phyloP scores from a whole-genome alignment of 2,113 vertebrate species.

The Cyrtonyx montezumae region DNA sequence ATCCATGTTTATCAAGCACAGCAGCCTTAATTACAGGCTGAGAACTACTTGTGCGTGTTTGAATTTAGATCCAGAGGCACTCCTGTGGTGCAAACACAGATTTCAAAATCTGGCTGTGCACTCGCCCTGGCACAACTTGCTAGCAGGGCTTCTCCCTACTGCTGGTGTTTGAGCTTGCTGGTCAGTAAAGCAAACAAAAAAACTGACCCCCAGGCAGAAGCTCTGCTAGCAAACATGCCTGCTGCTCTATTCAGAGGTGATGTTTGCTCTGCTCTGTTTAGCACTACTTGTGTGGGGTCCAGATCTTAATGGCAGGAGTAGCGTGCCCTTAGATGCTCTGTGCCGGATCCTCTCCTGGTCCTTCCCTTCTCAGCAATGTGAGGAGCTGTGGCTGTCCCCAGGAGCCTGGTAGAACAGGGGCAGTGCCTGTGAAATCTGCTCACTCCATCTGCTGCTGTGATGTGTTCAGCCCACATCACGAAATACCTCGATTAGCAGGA shows the following conservation, averaged over 20 bases:
- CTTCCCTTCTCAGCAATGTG: background rate
- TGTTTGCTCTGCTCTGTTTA: background rate
- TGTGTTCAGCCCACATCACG: too few relatives aligned
- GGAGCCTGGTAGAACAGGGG: background rate
- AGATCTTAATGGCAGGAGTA: background rate
- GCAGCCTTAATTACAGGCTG: background rate
- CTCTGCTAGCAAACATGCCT: background rate
- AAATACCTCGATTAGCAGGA: background rate
- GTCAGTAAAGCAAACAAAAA: background rate
- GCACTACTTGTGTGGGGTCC: background rate
- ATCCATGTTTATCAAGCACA: background rate
- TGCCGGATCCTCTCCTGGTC: background rate
- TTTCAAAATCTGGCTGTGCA: background rate
- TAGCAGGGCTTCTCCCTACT: background rate
- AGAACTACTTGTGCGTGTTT: background rate
- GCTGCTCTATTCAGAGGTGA: background rate
- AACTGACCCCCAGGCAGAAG: background rate
- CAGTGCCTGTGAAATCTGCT: background rate
- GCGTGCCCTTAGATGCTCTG: background rate
- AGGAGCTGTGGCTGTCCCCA: background rate
- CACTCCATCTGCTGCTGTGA: background rate
- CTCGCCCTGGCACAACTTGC: background rate
- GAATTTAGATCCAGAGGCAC: background rate
- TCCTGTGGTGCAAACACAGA: background rate
- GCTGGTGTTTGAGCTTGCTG: background rate